Conservation (phyloP, 1,140 invertebrate species). For the Drosophila melanica region DNA sequence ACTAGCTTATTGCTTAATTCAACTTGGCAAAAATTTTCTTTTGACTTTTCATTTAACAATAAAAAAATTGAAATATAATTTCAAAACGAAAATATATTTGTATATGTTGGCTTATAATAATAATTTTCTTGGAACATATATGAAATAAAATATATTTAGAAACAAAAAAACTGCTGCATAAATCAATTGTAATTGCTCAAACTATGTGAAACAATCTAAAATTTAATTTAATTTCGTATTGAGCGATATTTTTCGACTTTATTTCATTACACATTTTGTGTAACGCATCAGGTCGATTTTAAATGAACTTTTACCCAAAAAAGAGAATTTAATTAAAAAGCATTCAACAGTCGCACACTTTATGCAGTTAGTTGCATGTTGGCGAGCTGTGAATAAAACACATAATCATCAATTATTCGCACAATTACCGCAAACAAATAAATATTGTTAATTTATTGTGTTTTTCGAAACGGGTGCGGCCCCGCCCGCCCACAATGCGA, state of each 20-base stretch:
- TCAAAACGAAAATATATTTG: neutral
- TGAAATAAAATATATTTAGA: too few species aligned
- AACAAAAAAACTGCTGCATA: too few species aligned
- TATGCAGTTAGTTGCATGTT: constrained; percentile 44
- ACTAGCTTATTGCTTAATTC: neutral
- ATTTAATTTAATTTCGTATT: too few species aligned
- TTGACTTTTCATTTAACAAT: neutral
- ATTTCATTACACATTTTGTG: constrained; percentile 10
- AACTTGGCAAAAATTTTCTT: neutral
- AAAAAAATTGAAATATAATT: neutral
- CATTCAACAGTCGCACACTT: constrained; percentile 45
- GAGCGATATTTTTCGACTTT: too few species aligned
- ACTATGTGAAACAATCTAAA: too few species aligned
- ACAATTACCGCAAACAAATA: constrained; percentile 80
- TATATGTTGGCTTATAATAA: too few species aligned
- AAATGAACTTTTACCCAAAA: constrained; percentile 38
- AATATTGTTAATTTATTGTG: constrained; percentile 81
- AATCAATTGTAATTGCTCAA: too few species aligned
- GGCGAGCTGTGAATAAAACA: constrained; percentile 48
- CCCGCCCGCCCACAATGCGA: constrained; percentile 65
- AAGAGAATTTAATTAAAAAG: constrained; percentile 67
- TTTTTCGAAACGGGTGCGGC: constrained; percentile 55
- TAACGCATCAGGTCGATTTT: constrained; percentile 53
- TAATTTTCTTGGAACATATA: too few species aligned
- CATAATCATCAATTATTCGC: constrained; percentile 81